Evolutionary conservation across 2,113 vertebrate genomes (phyloP).

Genomic region (Vombatus ursinus): DNA sequence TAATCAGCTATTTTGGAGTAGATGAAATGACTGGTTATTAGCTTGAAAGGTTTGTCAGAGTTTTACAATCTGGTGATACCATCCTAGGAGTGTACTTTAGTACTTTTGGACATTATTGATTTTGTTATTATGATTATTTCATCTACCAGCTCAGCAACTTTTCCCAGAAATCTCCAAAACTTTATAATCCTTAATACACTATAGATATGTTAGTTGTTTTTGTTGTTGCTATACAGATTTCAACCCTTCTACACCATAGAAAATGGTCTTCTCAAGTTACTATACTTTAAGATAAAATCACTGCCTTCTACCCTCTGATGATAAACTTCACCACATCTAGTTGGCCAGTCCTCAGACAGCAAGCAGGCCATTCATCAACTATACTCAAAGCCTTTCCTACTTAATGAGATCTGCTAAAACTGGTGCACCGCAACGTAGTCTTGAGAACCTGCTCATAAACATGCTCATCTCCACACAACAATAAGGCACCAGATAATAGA

Average conservation of each 20-base stretch:
- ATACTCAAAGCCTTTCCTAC: not conserved
- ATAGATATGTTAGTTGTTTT: not conserved
- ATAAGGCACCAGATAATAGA: not conserved
- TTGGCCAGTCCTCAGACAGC: not conserved
- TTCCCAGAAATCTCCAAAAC: not conserved
- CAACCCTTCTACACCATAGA: not conserved
- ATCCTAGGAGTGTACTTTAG: slow-evolving; percentile 49
- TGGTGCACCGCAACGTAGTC: not conserved
- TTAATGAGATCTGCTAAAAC: not conserved
- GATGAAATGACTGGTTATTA: slow-evolving; percentile 66
- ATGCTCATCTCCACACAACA: not conserved
- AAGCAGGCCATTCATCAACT: not conserved
- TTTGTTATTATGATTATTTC: not conserved
- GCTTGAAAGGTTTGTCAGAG: slow-evolving; percentile 72
- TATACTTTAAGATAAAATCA: not conserved
- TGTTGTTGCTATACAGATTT: not conserved
- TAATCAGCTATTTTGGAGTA: slow-evolving; percentile 59
- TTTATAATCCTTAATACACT: not conserved
- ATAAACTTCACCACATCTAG: not conserved
- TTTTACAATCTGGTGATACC: slow-evolving; percentile 55
- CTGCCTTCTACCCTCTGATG: not conserved
- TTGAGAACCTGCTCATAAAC: not conserved
- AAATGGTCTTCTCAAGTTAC: not conserved
- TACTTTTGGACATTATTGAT: not conserved
- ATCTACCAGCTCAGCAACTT: not conserved